Evolutionary conservation across 2,797 vertebrate species (phyloP).

Genomic region (Scolopax bukidnonensis): DNA sequence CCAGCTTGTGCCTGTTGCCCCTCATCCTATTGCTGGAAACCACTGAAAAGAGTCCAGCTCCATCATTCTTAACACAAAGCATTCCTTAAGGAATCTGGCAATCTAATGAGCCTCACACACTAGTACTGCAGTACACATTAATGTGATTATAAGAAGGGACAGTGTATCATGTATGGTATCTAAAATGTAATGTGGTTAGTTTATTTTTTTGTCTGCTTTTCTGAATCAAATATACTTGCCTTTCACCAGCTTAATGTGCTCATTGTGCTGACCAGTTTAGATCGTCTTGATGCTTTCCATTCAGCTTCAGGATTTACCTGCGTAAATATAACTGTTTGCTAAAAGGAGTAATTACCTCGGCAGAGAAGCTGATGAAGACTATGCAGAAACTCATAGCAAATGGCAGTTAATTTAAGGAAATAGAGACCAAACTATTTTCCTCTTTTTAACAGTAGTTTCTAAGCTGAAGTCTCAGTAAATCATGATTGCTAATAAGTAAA

Average conservation of each 20-base stretch:
- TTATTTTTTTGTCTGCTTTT: background rate
- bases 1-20: no score
- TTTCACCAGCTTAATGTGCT: background rate
- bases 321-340: background rate
- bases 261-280: background rate
- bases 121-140: background rate
- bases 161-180: fast-evolving
- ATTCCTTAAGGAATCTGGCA: background rate
- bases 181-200: background rate
- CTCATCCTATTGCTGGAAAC: no score
- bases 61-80: background rate
- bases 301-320: background rate
- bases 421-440: background rate
- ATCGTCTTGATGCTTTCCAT: background rate
- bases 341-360: background rate
- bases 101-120: background rate
- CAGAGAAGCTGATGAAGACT: background rate
- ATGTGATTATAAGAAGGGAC: background rate
- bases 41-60: no score
- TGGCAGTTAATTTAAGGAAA: background rate
- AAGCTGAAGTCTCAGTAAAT: background rate
- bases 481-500: background rate
- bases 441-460: background rate
- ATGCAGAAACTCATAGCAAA: background rate
- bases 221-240: background rate